These are phyloP conservation scores for Folsomia candida DNA, from an alignment of 2,888 invertebrate genomes.

Conservation along the genomic window DNA sequence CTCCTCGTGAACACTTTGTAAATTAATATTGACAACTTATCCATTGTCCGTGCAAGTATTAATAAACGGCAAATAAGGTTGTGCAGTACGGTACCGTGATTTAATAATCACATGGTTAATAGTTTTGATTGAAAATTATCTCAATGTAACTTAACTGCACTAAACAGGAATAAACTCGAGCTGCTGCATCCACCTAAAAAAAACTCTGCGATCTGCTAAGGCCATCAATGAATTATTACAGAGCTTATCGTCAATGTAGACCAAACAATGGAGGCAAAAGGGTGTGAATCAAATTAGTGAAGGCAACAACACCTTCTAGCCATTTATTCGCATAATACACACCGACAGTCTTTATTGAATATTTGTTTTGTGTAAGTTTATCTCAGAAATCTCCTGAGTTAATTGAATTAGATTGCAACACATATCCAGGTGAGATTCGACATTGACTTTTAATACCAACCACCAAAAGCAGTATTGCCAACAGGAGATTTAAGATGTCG, in stretches of 20 bases:
- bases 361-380: neutral
- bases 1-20: too few relatives aligned
- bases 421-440: neutral
- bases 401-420: neutral
- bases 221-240: neutral
- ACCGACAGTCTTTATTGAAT: neutral
- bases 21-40: too few relatives aligned
- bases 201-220: neutral
- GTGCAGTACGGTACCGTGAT: too few relatives aligned
- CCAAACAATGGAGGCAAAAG: neutral
- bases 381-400: neutral
- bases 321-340: too few relatives aligned
- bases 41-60: too few relatives aligned
- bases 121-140: too few relatives aligned
- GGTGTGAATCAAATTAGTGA: constrained; percentile 4
- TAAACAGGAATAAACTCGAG: neutral
- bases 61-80: too few relatives aligned
- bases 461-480: neutral
- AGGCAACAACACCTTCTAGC: neutral
- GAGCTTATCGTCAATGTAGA: neutral
- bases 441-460: neutral
- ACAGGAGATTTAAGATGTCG: neutral
- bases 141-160: neutral
- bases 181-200: neutral
- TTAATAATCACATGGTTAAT: too few relatives aligned